These are phyloP conservation scores for Drosophila melanosoma DNA, from an alignment of 2,888 invertebrate species.

Conservation along the genomic window DNA sequence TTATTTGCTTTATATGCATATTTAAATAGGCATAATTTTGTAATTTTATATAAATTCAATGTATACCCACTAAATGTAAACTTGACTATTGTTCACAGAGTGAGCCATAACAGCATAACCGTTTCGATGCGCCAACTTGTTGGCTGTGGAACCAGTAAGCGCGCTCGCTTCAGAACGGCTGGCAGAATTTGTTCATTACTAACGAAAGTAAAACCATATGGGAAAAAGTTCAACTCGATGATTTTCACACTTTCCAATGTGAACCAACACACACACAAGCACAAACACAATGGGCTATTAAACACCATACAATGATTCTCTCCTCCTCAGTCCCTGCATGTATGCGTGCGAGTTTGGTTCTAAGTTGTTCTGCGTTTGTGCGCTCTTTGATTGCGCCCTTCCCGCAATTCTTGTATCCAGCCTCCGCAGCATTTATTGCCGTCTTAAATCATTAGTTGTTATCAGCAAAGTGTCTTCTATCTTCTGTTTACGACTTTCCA, in stretches of 20 bases:
- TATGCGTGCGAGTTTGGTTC: background rate
- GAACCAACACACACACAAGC: too few relatives aligned
- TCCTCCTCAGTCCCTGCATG: conserved; percentile 4
- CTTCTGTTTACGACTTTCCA: conserved; percentile 49
- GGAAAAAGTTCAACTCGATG: conserved; percentile 7
- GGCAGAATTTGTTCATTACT: conserved; percentile 43
- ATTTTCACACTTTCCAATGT: conserved; percentile 70
- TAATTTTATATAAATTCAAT: background rate
- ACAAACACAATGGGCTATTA: conserved; percentile 35
- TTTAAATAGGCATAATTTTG: background rate
- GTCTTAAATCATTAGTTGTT: conserved; percentile 61
- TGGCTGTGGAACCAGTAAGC: conserved; percentile 36
- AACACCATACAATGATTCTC: conserved; percentile 37
- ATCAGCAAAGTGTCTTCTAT: conserved; percentile 57
- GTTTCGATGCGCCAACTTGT: conserved; percentile 46
- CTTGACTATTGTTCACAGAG: conserved; percentile 18
- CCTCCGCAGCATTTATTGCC: conserved; percentile 53
- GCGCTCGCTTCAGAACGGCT: conserved; percentile 8
- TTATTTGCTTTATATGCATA: background rate
- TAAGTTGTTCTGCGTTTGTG: conserved; percentile 12
- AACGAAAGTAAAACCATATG: conserved; percentile 68
- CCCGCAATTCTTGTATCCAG: conserved; percentile 23
- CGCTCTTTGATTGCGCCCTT: conserved; percentile 28
- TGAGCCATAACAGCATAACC: conserved; percentile 40
- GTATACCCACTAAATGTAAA: background rate